These are phyloP conservation scores for Pomatostomus ruficeps DNA, from an alignment of 2,113 vertebrate genomes.

Conservation along the genomic window DNA sequence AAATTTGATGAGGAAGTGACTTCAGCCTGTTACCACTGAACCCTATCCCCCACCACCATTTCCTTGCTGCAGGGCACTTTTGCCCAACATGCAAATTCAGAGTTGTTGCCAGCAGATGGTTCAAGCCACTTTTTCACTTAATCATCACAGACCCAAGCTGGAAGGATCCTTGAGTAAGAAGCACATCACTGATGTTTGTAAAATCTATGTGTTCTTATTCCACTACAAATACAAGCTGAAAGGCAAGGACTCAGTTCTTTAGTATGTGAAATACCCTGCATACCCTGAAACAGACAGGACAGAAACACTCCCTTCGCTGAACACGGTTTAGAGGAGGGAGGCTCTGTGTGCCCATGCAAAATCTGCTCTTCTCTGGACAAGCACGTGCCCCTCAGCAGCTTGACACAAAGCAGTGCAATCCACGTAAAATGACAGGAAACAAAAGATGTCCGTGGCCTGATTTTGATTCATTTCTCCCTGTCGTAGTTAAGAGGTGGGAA, in stretches of 20 bases:
- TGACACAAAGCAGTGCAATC: neutral
- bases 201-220: neutral
- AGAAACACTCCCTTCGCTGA: rapidly evolving
- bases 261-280: neutral
- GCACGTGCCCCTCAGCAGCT: neutral
- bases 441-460: neutral
- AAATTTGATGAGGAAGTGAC: neutral
- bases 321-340: neutral
- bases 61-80: neutral
- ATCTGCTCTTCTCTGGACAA: neutral
- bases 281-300: neutral
- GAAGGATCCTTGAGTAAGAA: neutral
- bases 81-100: neutral
- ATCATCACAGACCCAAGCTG: neutral
- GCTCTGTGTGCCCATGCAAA: neutral
- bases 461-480: neutral
- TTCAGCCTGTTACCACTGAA: neutral
- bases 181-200: neutral
- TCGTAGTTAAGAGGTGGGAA: neutral
- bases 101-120: neutral
- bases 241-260: neutral
- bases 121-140: neutral
- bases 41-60: neutral
- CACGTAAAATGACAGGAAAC: neutral
- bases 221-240: neutral